Conservation (phyloP, 2,113 vertebrate genomes). For the Lethenteron camtschaticum region DNA sequence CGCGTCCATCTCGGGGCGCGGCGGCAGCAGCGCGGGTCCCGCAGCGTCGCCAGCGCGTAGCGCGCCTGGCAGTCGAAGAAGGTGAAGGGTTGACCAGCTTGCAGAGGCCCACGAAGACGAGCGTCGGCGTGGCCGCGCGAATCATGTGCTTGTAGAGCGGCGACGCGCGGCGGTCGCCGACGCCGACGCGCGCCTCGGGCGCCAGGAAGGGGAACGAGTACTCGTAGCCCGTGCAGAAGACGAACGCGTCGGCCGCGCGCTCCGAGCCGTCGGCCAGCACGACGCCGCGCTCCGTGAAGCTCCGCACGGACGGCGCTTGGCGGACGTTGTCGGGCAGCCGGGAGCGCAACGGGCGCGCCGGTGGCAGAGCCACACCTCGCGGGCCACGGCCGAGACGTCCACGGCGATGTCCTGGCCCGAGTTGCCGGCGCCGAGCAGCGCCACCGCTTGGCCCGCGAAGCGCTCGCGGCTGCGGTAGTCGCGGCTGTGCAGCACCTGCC, state of each 20-base stretch:
- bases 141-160: conserved; percentile 30
- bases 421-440: conserved; percentile 32
- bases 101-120: conserved; percentile 35
- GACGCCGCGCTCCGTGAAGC: conserved; percentile 17
- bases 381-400: conserved; percentile 21
- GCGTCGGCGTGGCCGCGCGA: conserved; percentile 26
- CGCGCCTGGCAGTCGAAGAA: conserved; percentile 35
- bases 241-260: conserved; percentile 20
- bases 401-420: conserved; percentile 38
- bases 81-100: conserved; percentile 32
- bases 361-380: conserved; percentile 31
- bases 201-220: conserved; percentile 30
- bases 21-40: conserved; percentile 18
- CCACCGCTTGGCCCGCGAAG: conserved; percentile 22
- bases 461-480: conserved; percentile 25
- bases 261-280: conserved; percentile 21
- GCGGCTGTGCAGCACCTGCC: conserved; percentile 34
- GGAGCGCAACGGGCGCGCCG: conserved; percentile 13
- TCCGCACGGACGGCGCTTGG: conserved; percentile 16
- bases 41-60: conserved; percentile 20
- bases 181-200: conserved; percentile 17
- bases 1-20: conserved; percentile 18
- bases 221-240: conserved; percentile 43
- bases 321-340: conserved; percentile 19
- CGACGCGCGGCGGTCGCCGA: conserved; percentile 21